phyloP scores from a whole-genome alignment of 2,888 invertebrate genomes.

The Neoascia interrupta region DNA sequence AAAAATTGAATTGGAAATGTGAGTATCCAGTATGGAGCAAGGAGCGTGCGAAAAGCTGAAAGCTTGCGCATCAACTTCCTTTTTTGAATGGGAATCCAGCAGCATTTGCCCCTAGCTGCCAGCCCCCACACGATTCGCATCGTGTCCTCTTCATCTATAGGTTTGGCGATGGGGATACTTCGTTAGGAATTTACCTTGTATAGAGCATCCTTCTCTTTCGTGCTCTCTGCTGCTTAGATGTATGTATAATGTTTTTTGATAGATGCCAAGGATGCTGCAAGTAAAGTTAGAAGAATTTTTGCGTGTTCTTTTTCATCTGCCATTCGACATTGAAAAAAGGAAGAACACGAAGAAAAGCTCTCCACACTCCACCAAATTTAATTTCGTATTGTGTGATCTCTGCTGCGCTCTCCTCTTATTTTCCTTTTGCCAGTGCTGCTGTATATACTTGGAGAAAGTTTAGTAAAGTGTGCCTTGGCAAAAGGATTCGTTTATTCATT shows the following conservation, averaged over 20 bases:
- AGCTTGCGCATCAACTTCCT: slow-evolving; percentile 66
- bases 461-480: slow-evolving; percentile 50
- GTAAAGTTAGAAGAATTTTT: slow-evolving; percentile 65
- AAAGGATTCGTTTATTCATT: slow-evolving; percentile 42
- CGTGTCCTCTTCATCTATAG: not conserved
- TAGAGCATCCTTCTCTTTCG: slow-evolving; percentile 1
- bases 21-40: slow-evolving; percentile 52
- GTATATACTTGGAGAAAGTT: slow-evolving; percentile 53
- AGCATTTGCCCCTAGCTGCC: slow-evolving; percentile 1
- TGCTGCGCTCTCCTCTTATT: slow-evolving; percentile 24
- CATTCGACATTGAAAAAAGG: slow-evolving; percentile 64
- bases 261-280: slow-evolving; percentile 66
- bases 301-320: slow-evolving; percentile 36
- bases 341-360: slow-evolving; percentile 50
- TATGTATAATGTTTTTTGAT: slow-evolving; percentile 31
- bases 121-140: slow-evolving; percentile 20
- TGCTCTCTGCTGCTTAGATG: not conserved
- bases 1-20: slow-evolving; percentile 47
- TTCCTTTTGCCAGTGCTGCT: slow-evolving; percentile 43
- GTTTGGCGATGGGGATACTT: slow-evolving; percentile 46
- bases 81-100: slow-evolving; percentile 52
- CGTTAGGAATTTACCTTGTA: slow-evolving; percentile 27
- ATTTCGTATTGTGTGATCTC: slow-evolving; percentile 61
- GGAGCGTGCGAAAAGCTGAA: slow-evolving; percentile 40
- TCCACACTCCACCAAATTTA: slow-evolving; percentile 61